These are phyloP conservation scores for Sebastiscus tertius DNA, from an alignment of 2,797 vertebrate species.

Conservation along the genomic window DNA sequence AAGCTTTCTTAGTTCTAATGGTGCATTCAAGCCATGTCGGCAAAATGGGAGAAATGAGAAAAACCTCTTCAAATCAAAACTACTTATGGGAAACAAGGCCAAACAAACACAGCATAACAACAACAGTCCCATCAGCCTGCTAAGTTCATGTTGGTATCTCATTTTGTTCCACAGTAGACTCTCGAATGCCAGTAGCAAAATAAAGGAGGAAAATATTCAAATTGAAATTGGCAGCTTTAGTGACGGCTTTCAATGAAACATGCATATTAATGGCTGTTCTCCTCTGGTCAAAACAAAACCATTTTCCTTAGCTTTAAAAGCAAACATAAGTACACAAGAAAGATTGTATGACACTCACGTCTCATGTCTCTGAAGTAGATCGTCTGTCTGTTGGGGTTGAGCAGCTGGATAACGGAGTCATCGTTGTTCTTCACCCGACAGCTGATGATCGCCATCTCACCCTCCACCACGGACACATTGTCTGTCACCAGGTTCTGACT, in stretches of 20 bases:
- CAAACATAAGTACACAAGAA: not conserved
- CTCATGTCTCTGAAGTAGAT: slow-evolving; percentile 97
- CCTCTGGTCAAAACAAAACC: not conserved
- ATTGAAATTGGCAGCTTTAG: not conserved
- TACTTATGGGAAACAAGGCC: not conserved
- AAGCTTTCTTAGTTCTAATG: not conserved
- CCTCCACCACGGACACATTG: slow-evolving; percentile 95
- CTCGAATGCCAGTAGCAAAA: not conserved
- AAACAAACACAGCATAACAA: not conserved
- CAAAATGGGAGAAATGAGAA: not conserved
- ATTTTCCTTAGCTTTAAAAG: too few species aligned
- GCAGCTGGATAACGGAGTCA: slow-evolving; percentile 96
- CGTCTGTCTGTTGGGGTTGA: slow-evolving; percentile 98
- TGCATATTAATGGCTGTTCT: not conserved
- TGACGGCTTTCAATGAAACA: not conserved
- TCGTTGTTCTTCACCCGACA: slow-evolving; percentile 98
- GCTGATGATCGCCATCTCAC: slow-evolving; percentile 96
- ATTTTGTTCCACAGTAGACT: not conserved
- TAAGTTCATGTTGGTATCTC: not conserved
- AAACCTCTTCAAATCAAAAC: not conserved
- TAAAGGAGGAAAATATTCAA: not conserved
- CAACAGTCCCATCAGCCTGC: not conserved
- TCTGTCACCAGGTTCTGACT: slow-evolving; percentile 94
- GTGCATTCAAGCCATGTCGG: not conserved
- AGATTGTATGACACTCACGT: slow-evolving; percentile 81